Conservation (phyloP, 2,113 vertebrate genomes). For the Crotalus tigris region DNA sequence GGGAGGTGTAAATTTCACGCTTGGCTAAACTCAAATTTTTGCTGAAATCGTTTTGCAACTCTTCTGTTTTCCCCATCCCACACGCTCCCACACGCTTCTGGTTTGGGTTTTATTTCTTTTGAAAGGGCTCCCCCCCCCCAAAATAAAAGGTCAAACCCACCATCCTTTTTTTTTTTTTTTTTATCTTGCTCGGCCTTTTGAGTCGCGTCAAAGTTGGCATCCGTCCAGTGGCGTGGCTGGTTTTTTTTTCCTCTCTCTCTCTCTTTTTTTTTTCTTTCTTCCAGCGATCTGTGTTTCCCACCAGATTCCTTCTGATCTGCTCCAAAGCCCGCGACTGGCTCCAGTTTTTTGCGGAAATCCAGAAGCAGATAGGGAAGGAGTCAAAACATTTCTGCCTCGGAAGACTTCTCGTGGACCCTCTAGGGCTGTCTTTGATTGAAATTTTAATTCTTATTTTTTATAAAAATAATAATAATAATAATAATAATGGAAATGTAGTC, state of each 20-base stretch:
- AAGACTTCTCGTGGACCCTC: background rate
- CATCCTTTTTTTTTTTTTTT: background rate
- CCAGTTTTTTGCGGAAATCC: background rate
- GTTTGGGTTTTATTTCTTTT: background rate
- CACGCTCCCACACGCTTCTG: background rate
- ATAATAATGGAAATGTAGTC: background rate
- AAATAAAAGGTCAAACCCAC: background rate
- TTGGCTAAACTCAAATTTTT: background rate
- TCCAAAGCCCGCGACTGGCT: background rate
- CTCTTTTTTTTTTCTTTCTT: background rate
- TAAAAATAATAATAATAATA: too few relatives aligned
- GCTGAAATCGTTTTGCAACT: background rate
- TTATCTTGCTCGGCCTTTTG: background rate
- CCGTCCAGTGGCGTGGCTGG: background rate
- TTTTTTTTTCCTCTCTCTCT: background rate
- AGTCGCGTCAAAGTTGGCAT: background rate
- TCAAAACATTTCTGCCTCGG: background rate
- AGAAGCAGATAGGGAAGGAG: background rate
- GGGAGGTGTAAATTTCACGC: background rate
- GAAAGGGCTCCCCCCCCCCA: rapidly evolving
- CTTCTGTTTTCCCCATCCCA: background rate
- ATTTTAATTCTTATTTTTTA: background rate
- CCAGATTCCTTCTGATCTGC: background rate
- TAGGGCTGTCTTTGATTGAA: background rate
- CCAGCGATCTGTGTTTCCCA: background rate